Conservation (phyloP, 2,888 invertebrate species). For the Drosophila prostipennis region DNA sequence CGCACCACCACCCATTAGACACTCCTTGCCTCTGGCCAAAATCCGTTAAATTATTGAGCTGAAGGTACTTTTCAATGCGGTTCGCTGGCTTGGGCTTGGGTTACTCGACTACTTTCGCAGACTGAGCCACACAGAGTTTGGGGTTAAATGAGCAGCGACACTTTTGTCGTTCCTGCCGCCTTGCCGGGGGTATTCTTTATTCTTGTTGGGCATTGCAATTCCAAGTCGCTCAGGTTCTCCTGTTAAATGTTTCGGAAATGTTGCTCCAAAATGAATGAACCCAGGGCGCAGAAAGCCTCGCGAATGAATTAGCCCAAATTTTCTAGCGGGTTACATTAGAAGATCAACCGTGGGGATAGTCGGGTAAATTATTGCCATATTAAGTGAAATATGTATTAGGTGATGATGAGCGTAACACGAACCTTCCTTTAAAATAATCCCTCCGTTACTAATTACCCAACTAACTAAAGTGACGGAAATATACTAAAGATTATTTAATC, state of each 20-base stretch:
- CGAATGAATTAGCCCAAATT: conserved; percentile 33
- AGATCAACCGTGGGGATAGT: conserved; percentile 25
- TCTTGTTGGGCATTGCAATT: conserved; percentile 42
- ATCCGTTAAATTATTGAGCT: conserved; percentile 82
- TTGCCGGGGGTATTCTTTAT: conserved; percentile 48
- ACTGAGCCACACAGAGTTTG: conserved; percentile 50
- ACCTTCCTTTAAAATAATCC: no score
- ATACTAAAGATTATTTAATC: no score
- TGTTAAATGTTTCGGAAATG: conserved; percentile 50
- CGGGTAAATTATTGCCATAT: conserved; percentile 11
- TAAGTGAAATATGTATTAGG: conserved; percentile 13
- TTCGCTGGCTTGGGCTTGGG: conserved; percentile 55
- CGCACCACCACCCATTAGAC: conserved; percentile 30
- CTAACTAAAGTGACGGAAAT: no score
- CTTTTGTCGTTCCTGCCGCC: conserved; percentile 44
- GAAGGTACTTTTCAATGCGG: conserved; percentile 79
- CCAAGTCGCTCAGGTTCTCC: conserved; percentile 43
- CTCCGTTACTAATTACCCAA: no score
- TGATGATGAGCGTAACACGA: neutral
- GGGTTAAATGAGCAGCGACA: conserved; percentile 78
- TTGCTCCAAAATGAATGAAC: conserved; percentile 34
- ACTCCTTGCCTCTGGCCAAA: conserved; percentile 65
- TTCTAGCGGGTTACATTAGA: conserved; percentile 21
- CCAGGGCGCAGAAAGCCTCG: conserved; percentile 21
- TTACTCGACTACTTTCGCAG: conserved; percentile 20